phyloP scores from a whole-genome alignment of 2,888 invertebrate genomes.

The Meliscaeva auricollis region DNA sequence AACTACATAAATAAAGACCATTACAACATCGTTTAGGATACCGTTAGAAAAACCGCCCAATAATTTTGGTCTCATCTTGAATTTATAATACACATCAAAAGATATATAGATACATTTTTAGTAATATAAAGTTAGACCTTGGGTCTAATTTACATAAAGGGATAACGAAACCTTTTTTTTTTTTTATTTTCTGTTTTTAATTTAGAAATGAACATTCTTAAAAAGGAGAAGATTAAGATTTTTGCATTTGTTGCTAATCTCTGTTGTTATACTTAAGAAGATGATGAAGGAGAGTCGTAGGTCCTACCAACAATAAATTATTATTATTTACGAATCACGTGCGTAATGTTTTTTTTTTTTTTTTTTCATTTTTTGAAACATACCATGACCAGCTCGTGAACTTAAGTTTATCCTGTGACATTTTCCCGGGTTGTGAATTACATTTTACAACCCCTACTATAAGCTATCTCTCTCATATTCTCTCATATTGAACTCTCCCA shows the following conservation, averaged over 20 bases:
- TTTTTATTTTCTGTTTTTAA: neutral
- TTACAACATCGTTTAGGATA: conserved; percentile 24
- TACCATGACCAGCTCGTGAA: conserved; percentile 41
- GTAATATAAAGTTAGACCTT: neutral
- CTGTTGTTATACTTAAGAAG: neutral
- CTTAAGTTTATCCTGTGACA: conserved; percentile 31
- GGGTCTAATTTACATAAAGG: conserved; percentile 20
- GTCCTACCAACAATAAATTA: neutral
- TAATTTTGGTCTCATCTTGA: conserved; percentile 27
- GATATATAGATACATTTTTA: conserved; percentile 14
- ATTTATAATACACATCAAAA: neutral
- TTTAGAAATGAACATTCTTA: neutral
- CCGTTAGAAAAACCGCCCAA: conserved; percentile 24
- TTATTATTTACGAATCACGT: conserved; percentile 29
- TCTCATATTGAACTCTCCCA: neutral
- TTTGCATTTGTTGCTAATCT: conserved; percentile 4
- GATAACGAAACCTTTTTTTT: neutral
- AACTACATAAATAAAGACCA: neutral
- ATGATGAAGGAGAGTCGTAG: neutral
- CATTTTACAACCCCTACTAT: conserved; percentile 15
- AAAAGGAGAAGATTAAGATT: neutral
- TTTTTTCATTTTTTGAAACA: neutral
- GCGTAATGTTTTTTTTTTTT: conserved; percentile 5
- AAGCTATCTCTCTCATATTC: neutral
- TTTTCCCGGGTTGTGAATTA: conserved; percentile 57